A percentile compares a stretch with the other conserved stretches of the same genome.
phyloP scores from a whole-genome alignment of 1,140 invertebrate species.

The Calephelis nemesis region DNA sequence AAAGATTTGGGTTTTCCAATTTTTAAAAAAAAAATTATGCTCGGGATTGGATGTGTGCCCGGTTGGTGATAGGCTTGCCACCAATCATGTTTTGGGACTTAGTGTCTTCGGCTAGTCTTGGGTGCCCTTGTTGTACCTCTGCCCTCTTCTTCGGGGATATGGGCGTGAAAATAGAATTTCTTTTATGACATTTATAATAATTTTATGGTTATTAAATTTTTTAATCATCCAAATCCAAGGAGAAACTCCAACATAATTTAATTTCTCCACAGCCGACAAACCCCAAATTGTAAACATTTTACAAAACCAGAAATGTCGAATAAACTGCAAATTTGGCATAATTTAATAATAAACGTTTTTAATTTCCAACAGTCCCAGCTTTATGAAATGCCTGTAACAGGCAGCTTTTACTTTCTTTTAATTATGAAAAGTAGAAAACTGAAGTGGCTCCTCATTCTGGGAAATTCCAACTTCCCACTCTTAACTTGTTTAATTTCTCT shows the following conservation, averaged over 20 bases:
- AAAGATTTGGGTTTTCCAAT: too few species aligned
- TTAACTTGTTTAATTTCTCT: slow-evolving; percentile 62
- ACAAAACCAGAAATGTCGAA: slow-evolving; percentile 14
- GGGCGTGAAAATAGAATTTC: too few species aligned
- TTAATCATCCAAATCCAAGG: neutral
- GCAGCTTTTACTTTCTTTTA: slow-evolving; percentile 7
- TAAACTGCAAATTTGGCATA: slow-evolving; percentile 8
- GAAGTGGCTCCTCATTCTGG: slow-evolving; percentile 32
- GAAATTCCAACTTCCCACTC: slow-evolving; percentile 40
- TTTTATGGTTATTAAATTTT: neutral
- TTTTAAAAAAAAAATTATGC: too few species aligned
- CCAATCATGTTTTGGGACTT: too few species aligned
- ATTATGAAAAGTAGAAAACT: slow-evolving; percentile 27
- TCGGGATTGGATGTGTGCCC: too few species aligned
- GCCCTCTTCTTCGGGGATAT: too few species aligned
- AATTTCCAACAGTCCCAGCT: slow-evolving; percentile 3
- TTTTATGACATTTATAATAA: too few species aligned
- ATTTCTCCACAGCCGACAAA: neutral
- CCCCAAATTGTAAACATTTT: slow-evolving; percentile 11
- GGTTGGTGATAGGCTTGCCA: too few species aligned
- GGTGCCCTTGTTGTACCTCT: too few species aligned
- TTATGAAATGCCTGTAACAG: slow-evolving; percentile 15
- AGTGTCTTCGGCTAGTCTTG: too few species aligned
- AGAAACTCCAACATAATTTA: neutral
- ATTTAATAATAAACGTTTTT: slow-evolving; percentile 15